These are phyloP conservation scores for Ochotona princeps DNA, from an alignment of 2,113 vertebrate genomes.

Conservation along the genomic window DNA sequence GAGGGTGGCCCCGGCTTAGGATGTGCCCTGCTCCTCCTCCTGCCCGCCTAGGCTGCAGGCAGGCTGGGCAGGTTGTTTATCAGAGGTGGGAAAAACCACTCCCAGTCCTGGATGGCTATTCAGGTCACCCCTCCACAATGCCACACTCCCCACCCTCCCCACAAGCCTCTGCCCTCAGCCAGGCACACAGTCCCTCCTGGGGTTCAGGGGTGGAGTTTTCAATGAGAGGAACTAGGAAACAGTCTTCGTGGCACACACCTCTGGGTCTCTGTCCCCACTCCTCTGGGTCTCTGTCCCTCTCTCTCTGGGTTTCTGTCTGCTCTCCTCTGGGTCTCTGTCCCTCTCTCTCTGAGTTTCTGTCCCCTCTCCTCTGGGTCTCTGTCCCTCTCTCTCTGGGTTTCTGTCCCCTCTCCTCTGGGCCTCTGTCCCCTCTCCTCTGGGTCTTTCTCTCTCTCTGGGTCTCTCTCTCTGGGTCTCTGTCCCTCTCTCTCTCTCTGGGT, in stretches of 20 bases:
- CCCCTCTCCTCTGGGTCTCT: not conserved
- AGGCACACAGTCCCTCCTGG: not conserved
- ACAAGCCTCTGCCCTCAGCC: not conserved
- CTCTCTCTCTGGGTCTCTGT: not conserved
- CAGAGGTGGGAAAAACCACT: not conserved
- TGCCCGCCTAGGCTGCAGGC: constrained; percentile 34
- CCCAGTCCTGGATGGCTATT: not conserved
- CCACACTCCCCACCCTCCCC: not conserved
- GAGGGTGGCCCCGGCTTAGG: constrained; percentile 77
- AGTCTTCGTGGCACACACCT: not conserved
- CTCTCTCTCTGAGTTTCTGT: not conserved
- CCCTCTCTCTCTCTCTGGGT: no score
- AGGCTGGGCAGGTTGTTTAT: constrained; percentile 48
- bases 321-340: no score
- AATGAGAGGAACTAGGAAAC: not conserved
- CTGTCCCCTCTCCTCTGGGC: no score
- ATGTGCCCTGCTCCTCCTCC: constrained; percentile 59
- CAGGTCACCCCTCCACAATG: not conserved
- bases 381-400: no score
- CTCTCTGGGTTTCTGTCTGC: no score
- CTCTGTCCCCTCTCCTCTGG: no score
- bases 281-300: not conserved
- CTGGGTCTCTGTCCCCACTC: not conserved
- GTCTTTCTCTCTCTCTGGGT: not conserved
- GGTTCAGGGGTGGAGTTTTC: not conserved